Base-by-base conservation (phyloP, 2,797 vertebrate genomes). In the Pseudochromis fuscus region DNA sequence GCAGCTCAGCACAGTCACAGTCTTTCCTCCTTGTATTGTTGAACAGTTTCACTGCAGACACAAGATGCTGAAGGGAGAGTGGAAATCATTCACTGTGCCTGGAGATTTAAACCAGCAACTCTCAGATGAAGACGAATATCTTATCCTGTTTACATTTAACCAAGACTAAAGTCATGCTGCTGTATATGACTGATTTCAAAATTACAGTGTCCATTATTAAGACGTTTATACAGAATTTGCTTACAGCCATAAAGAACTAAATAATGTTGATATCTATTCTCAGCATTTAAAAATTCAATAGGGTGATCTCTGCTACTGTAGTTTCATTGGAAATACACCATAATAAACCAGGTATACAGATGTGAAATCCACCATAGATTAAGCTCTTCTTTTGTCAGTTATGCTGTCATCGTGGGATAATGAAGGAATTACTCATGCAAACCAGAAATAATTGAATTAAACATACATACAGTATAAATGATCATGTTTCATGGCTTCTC, bases 401-500 rank as follows among this genome's bases (percentile, higher is more conserved):
- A 13, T 28, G 16, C 8, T 35, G 56, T 61, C 1, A 30, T 37
- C 12, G 5, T 31, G 46, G 18, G 45, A 21, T 40, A 62, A 56
- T 50, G 12, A 25, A 33, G 16, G 6, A 61, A 66, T 71, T 57
- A 61, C 57, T 4, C 7, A 55, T 42, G 42, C 18, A 78, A 81
- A 64, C 19, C 25, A 78, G 23, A 53, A 57, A 71, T 48, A 2
- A 5, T 67, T 63, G 27, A 51, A 23, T 74, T 58, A 28, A 58
- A 57, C 57, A 63, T 49, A 19, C 12, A 59, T 33, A 58, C 59
- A 66, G 48, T 52, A 50, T 71, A 77, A 62, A 73, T 16, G 53
- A 30, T 46, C 38, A 52, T 27, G 28, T 67, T 73, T 75, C 58
- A 68, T 42, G 70, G 9, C 59, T 76, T 76, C 28, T 53, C 38